Conservation (phyloP, 2,797 vertebrate genomes). For the Acanthurus lineatus region DNA sequence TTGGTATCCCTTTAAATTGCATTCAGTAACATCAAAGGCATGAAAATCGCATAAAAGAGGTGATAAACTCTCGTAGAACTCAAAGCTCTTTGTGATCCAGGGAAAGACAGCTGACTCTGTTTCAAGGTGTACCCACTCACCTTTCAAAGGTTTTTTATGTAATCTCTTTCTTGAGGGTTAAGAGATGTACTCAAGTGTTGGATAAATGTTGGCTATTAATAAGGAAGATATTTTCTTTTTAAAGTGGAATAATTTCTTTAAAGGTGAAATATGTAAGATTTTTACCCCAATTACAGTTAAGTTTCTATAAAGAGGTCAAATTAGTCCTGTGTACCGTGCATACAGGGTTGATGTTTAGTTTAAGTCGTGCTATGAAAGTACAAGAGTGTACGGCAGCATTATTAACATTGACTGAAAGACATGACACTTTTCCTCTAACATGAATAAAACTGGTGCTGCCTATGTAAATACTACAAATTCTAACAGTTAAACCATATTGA, state of each 20-base stretch:
- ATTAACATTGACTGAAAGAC: too few species aligned
- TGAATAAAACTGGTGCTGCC: too few species aligned
- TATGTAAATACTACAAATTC: too few species aligned
- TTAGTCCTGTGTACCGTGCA: too few species aligned
- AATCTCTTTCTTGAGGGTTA: constrained; percentile 1
- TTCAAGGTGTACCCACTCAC: constrained; percentile 27
- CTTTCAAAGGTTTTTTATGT: constrained; percentile 1
- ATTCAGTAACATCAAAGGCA: constrained; percentile 1
- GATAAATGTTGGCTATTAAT: not conserved
- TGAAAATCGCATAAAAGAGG: not conserved
- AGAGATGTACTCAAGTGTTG: not conserved
- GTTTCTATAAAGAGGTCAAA: too few species aligned
- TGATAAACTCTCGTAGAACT: constrained; percentile 14
- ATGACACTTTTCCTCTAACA: too few species aligned
- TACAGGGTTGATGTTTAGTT: too few species aligned
- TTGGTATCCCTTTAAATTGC: not conserved
- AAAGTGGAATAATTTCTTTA: constrained; percentile 7
- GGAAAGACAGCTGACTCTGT: constrained; percentile 1
- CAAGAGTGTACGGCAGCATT: too few species aligned
- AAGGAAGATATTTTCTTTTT: constrained; percentile 17
- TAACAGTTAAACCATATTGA: too few species aligned
- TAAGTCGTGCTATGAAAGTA: too few species aligned
- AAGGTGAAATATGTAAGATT: too few species aligned
- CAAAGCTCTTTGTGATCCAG: constrained; percentile 26
- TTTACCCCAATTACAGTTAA: too few species aligned